Evolutionary conservation across 2,797 vertebrate species (phyloP), one percentile per base, ranked within the genome.

Genomic region (Nannoperca obscura): DNA sequence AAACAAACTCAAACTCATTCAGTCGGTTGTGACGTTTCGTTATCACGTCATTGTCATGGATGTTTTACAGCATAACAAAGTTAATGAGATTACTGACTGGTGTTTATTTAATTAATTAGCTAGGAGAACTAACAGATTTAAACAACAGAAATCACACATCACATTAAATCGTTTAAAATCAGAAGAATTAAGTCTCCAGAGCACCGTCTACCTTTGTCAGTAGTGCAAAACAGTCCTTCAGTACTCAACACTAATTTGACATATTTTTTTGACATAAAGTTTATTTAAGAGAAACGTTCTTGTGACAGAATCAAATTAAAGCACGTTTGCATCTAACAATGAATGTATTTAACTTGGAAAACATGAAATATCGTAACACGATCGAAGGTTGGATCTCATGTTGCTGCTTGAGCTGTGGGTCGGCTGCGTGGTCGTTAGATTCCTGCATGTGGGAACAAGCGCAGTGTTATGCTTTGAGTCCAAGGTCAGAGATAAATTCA

Each of bases 391-490:
- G 15, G 40, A 69, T 57, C 30, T 53, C 38, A 32, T 57, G 71
- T 59, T 49, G 62, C 40, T 67, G 64, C 60, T n/a, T 58, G 54
- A 61, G 52, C 27, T 49, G 52, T 34, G 34, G 32, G 32, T 34
- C 6, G 32, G 7, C 32, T 5, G n/a, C n/a, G n/a, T n/a, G n/a
- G n/a, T n/a, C n/a, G 34, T 42, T 14, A 30, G 27, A 54, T 64
- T 54, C 57, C 67, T 55, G 32, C 36, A 9, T 70, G 58, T 68
- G 70, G 50, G 65, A 78, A 75, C 66, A 82, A 42, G 64, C 7
- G 7, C 42, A 17, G 24, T 42, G 80, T 47, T 71, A 1, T 64
- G 73, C 59, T 65, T 75, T 27, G 27, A 66, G 24, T 52, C 47
- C 64, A 80, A 53, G 62, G 32, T 52, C 22, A 24, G 34, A 46